Conservation (phyloP, 2,113 vertebrate genomes). For the Ictalurus furcatus region DNA sequence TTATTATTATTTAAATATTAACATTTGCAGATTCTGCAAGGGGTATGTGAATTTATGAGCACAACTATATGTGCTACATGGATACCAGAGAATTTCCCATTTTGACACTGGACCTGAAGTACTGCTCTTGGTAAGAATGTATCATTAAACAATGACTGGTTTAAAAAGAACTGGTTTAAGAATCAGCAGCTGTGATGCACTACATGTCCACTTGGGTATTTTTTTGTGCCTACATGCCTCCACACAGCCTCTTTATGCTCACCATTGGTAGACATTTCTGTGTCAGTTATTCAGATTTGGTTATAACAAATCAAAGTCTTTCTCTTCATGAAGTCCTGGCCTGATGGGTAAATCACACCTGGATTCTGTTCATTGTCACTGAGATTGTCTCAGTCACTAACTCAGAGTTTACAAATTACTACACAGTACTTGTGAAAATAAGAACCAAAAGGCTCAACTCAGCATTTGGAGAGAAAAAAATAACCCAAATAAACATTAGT, state of each 20-base stretch:
- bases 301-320: not conserved
- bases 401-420: not conserved
- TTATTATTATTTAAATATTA: too few species aligned
- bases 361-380: not conserved
- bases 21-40: too few species aligned
- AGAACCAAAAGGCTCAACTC: not conserved
- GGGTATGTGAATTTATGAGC: not conserved
- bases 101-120: not conserved
- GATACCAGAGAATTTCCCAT: not conserved
- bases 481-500: too few species aligned
- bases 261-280: not conserved
- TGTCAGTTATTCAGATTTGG: not conserved
- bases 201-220: not conserved
- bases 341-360: not conserved
- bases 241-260: not conserved
- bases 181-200: not conserved
- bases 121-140: not conserved
- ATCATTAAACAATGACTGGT: not conserved
- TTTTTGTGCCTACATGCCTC: not conserved
- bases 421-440: not conserved
- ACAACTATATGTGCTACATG: not conserved
- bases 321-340: not conserved
- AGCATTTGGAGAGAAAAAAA: not conserved
- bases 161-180: not conserved
- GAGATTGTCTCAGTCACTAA: not conserved